A percentile compares a stretch with the other conserved stretches of the same genome.
Evolutionary conservation across 2,113 vertebrate genomes (phyloP).

Genomic region (Leucopsar rothschildi): DNA sequence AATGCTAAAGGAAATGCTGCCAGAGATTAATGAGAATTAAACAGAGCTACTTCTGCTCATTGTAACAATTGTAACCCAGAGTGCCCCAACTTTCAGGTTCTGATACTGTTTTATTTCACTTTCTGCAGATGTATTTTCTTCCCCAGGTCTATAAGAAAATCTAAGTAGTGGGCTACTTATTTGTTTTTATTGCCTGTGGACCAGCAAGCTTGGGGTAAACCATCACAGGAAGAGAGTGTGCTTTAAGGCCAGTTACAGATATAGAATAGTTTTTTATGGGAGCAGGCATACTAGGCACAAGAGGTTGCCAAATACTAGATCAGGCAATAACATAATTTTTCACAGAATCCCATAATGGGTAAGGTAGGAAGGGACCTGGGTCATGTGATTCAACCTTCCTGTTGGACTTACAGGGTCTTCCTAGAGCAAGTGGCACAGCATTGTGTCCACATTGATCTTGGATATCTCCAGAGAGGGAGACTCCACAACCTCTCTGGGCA

Average conservation of each 20-base stretch:
- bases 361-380: not conserved
- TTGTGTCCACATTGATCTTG: not conserved
- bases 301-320: not conserved
- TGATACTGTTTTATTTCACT: not conserved
- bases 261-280: not conserved
- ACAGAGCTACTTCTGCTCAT: not conserved
- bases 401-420: not conserved
- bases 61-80: not conserved
- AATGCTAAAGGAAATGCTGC: not conserved
- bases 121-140: not conserved
- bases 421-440: not conserved
- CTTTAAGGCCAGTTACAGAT: not conserved
- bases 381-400: not conserved
- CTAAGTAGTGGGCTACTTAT: not conserved
- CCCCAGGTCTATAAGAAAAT: not conserved
- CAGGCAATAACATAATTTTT: not conserved
- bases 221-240: not conserved
- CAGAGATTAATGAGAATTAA: not conserved
- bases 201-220: not conserved
- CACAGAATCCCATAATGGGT: not conserved
- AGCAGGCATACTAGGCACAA: not conserved
- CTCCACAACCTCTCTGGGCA: not conserved
- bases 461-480: not conserved
- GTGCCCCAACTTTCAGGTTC: not conserved
- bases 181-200: not conserved